Evolutionary conservation across 2,888 invertebrate species (phyloP), one percentile per base, ranked within the genome.

Genomic region (Tiliacea citrago): DNA sequence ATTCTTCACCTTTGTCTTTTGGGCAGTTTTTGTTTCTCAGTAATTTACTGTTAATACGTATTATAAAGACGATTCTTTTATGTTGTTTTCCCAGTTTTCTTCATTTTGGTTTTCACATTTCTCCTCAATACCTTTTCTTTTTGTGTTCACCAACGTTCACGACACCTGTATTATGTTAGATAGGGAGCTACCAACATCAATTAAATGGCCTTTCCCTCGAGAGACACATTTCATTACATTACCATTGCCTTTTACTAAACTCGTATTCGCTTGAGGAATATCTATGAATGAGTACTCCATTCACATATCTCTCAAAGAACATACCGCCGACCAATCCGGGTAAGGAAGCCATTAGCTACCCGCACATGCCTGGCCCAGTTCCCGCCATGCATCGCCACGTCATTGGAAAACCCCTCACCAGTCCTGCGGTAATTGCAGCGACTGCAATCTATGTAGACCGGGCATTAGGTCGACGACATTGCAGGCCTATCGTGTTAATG

Each of bases 391-490:
- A 78, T 18, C 47, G 79, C 76, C 83, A 76, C 77, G 85, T 87
- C 83, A 83, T 76, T 62, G 83, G 77, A 87, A 80, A 85, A 73
- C 72, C 83, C 80, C 83, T 62, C 69, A 55, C 63, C 21, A 72
- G 42, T 21, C 51, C 47, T 24, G 67, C 69, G 69, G 69, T 82
- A 84, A 85, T 82, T 84, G 87, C 75, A 69, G 51, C 39, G 55
- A 70, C 77, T 79, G 76, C 85, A 82, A 76, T 79, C 71, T 79
- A 77, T 72, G 82, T 73, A 69, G 70, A 55, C 73, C 65, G 61
- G 60, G 67, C 66, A 24, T 75, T 74, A 70, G 85, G 87, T 84
- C 86, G 73, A 86, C 85, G 87, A 77, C 82, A 72, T 53, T 65
- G 57, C 62, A 42, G 62, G 58, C 72, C 58, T 79, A 49, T 69